Evolutionary conservation across 2,113 vertebrate genomes (phyloP).

Genomic region (Cololabis saira): DNA sequence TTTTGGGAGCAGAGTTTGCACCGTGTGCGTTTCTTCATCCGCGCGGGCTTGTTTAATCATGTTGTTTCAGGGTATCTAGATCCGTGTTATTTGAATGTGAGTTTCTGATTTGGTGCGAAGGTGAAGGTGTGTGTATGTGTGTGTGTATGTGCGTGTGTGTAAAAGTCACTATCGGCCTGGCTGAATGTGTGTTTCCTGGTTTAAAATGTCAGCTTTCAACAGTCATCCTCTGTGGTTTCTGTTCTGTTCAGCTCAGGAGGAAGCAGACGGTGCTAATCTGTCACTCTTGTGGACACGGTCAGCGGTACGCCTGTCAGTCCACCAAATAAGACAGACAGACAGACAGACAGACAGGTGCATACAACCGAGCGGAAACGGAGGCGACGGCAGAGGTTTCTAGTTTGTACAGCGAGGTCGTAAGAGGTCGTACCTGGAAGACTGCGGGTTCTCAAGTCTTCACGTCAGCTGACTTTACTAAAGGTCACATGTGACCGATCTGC

Average conservation of each 20-base stretch:
- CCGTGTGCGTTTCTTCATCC: neutral
- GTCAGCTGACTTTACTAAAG: too few species aligned
- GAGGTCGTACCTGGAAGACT: neutral
- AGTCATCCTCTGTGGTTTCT: conserved; percentile 51
- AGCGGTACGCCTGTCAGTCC: conserved; percentile 26
- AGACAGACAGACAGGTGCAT: neutral
- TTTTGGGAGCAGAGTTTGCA: conserved; percentile 14
- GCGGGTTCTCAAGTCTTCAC: too few species aligned
- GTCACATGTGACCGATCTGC: too few species aligned
- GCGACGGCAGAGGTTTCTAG: neutral
- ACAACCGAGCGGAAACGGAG: conserved; percentile 13
- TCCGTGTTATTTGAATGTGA: conserved; percentile 1
- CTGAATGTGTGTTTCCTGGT: conserved; percentile 25
- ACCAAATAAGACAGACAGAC: conserved; percentile 21
- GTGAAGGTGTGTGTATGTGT: neutral
- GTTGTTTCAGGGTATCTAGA: neutral
- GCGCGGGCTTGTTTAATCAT: neutral
- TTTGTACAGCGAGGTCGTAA: neutral
- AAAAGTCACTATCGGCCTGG: neutral
- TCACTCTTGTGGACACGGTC: conserved; percentile 39
- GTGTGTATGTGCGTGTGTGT: neutral
- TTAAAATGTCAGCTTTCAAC: conserved; percentile 59
- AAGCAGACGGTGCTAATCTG: conserved; percentile 42
- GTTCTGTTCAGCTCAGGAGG: conserved; percentile 26
- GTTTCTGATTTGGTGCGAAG: neutral